phyloP scores from a whole-genome alignment of 2,888 invertebrate genomes.

The Diarsia mendica region DNA sequence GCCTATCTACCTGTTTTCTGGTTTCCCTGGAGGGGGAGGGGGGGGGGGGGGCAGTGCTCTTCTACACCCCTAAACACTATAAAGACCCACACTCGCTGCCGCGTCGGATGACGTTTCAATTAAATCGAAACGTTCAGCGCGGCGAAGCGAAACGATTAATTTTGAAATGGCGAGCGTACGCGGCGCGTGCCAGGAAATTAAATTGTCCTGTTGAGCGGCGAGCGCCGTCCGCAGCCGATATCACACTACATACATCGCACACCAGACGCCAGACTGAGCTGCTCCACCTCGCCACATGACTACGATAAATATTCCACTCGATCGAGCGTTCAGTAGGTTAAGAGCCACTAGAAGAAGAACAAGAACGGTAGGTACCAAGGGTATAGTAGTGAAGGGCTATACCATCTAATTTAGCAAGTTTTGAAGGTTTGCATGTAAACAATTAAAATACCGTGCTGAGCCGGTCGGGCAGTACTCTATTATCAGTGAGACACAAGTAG shows the following conservation, averaged over 20 bases:
- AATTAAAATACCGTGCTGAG: neutral
- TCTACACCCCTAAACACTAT: no score
- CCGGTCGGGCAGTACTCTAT: neutral
- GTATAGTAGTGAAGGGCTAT: neutral
- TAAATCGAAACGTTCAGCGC: slow-evolving; percentile 20
- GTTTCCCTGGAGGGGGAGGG: no score
- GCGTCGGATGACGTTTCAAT: slow-evolving; percentile 19
- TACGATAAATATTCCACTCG: neutral
- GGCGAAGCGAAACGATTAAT: slow-evolving; percentile 16
- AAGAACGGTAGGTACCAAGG: neutral
- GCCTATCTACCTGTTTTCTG: neutral
- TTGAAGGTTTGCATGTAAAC: neutral
- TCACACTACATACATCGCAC: neutral
- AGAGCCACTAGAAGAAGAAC: neutral
- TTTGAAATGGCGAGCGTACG: slow-evolving; percentile 8
- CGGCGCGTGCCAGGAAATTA: slow-evolving; percentile 49
- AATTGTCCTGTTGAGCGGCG: slow-evolving; percentile 36
- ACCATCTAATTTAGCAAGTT: neutral
- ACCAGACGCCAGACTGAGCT: neutral
- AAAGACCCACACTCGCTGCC: neutral
- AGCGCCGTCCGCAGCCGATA: no score
- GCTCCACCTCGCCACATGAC: neutral
- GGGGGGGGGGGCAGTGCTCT: no score
- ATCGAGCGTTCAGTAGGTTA: neutral
- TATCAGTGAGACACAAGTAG: slow-evolving; percentile 17